These are phyloP conservation scores for Drosophila paramelanica DNA, from an alignment of 2,888 invertebrate genomes.

Conservation along the genomic window DNA sequence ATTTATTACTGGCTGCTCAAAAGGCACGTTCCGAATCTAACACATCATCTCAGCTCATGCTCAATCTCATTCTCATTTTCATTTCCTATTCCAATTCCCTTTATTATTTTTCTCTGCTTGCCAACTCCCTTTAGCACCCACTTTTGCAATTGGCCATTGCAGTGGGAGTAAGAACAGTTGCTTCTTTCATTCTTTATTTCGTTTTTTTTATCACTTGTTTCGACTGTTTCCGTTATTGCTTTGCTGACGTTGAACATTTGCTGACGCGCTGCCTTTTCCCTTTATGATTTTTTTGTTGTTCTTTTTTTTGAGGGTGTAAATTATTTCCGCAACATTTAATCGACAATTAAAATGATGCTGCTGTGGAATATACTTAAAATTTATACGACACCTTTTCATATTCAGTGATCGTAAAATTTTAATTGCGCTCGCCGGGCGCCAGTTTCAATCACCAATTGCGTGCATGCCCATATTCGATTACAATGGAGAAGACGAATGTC, in stretches of 20 bases:
- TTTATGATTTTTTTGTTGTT: conserved; percentile 9
- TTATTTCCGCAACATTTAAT: conserved; percentile 50
- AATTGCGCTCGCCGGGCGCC: conserved; percentile 63
- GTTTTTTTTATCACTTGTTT: conserved; percentile 34
- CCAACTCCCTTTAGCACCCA: not conserved
- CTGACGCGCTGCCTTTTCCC: conserved; percentile 18
- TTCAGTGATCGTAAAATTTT: conserved; percentile 64
- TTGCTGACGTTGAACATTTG: conserved; percentile 27
- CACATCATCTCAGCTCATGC: conserved; percentile 1
- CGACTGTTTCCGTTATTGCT: conserved; percentile 41
- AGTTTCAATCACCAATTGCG: conserved; percentile 50
- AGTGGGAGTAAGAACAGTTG: too few relatives aligned
- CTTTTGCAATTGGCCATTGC: not conserved
- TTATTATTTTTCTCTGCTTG: conserved; percentile 2
- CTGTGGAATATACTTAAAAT: conserved; percentile 24
- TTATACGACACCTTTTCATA: conserved; percentile 67
- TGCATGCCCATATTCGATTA: conserved; percentile 52
- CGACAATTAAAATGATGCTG: conserved; percentile 47
- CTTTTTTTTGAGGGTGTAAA: conserved; percentile 10
- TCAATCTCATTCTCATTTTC: not conserved
- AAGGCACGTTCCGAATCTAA: conserved; percentile 11
- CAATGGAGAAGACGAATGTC: conserved; percentile 48
- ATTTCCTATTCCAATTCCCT: not conserved
- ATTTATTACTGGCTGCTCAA: conserved; percentile 21
- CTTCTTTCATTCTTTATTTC: not conserved